These are phyloP conservation scores for Plectus sambesii DNA, from an alignment of 1,140 invertebrate species.

Conservation along the genomic window DNA sequence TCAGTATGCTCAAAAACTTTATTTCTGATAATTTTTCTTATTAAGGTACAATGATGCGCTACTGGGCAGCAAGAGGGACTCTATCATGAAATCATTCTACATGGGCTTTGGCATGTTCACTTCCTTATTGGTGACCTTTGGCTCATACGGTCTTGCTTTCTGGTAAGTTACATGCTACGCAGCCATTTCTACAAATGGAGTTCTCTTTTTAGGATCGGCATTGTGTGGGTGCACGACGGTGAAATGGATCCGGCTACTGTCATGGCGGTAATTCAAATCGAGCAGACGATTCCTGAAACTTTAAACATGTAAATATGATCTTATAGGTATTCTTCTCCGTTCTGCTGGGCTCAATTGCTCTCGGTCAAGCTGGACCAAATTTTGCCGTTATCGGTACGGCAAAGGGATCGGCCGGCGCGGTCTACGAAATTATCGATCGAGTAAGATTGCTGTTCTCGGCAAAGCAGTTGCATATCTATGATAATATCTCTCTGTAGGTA, in stretches of 20 bases:
- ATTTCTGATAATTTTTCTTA: too few species aligned
- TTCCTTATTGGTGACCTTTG: slow-evolving; percentile 34
- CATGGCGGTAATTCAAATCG: slow-evolving; percentile 35
- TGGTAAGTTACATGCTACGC: slow-evolving; percentile 32
- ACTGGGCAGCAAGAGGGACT: slow-evolving; percentile 37
- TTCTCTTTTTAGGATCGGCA: too few species aligned
- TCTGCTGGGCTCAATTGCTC: slow-evolving; percentile 39
- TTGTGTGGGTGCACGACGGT: not conserved
- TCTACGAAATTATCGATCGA: slow-evolving; percentile 33
- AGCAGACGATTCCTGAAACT: slow-evolving; percentile 31
- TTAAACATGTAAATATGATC: slow-evolving; percentile 40
- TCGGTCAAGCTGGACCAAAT: slow-evolving; percentile 36
- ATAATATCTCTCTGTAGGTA: slow-evolving; percentile 39
- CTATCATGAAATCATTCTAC: slow-evolving; percentile 40
- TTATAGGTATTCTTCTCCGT: slow-evolving; percentile 46
- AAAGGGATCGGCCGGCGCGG: slow-evolving; percentile 31
- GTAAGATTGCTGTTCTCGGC: slow-evolving; percentile 12
- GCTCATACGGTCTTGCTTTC: slow-evolving; percentile 42
- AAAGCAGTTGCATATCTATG: too few species aligned
- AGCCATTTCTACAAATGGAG: too few species aligned
- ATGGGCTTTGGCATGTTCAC: slow-evolving; percentile 39
- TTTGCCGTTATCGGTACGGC: slow-evolving; percentile 29
- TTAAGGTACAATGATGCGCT: slow-evolving; percentile 40
- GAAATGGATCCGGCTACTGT: too few species aligned
- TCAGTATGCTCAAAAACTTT: too few species aligned